phyloP scores from a whole-genome alignment of 2,888 invertebrate genomes.

The Xestia ashworthii region DNA sequence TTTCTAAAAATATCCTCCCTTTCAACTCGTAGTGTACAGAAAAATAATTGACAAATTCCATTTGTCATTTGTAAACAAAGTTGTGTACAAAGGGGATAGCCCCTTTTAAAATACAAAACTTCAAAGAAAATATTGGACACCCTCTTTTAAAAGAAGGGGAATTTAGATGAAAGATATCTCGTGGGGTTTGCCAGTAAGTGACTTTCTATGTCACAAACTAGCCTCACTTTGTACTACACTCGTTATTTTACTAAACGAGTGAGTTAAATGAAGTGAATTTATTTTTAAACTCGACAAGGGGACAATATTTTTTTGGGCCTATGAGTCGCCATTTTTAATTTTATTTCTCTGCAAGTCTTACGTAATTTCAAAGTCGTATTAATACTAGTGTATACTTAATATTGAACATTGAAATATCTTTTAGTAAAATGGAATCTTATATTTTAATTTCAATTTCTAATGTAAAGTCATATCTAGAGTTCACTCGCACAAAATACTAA shows the following conservation, averaged over 20 bases:
- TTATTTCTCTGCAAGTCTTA: background rate
- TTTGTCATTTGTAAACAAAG: constrained; percentile 63
- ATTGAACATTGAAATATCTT: constrained; percentile 5
- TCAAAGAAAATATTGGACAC: constrained; percentile 44
- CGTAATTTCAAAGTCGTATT: background rate
- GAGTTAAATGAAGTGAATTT: background rate
- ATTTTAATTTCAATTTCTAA: constrained; percentile 4
- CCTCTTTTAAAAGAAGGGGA: constrained; percentile 44
- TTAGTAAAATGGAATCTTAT: background rate
- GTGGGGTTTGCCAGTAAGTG: constrained; percentile 32
- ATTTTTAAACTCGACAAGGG: background rate
- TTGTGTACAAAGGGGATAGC: constrained; percentile 26
- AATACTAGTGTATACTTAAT: background rate
- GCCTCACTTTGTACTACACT: constrained; percentile 3
- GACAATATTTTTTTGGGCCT: background rate
- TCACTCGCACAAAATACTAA: constrained; percentile 28
- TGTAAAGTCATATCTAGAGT: constrained; percentile 1
- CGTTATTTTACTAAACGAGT: constrained; percentile 15
- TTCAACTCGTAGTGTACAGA: constrained; percentile 12
- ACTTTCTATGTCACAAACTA: constrained; percentile 34
- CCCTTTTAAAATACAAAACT: constrained; percentile 36
- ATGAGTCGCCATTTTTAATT: background rate
- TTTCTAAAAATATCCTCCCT: constrained; percentile 25
- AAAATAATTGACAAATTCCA: constrained; percentile 55
- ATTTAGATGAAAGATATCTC: constrained; percentile 41